phyloP scores from a whole-genome alignment of 2,888 invertebrate species.

The Phalangium opilio region DNA sequence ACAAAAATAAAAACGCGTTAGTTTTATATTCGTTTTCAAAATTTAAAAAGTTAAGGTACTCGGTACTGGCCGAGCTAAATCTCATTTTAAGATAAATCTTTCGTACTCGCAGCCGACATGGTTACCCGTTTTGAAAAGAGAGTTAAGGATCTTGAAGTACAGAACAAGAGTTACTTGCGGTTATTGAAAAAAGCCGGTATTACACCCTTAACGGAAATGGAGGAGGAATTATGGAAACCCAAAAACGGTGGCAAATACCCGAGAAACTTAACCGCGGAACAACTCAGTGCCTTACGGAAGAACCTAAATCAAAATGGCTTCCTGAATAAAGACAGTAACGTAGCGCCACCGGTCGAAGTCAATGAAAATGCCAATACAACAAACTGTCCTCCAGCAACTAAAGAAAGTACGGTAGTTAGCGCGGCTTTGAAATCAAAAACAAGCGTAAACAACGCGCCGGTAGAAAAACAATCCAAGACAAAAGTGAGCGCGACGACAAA shows the following conservation, averaged over 20 bases:
- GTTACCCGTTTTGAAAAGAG: conserved; percentile 24
- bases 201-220: conserved; percentile 9
- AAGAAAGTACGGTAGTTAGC: neutral
- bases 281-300: conserved; percentile 6
- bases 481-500: too few species aligned
- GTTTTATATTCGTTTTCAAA: too few species aligned
- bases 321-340: neutral
- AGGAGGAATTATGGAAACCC: conserved; percentile 12
- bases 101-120: conserved; percentile 24
- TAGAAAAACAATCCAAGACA: too few species aligned
- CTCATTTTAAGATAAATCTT: too few species aligned
- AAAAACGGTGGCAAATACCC: conserved; percentile 14
- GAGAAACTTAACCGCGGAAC: conserved; percentile 9
- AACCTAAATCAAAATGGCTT: neutral
- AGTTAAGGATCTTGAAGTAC: conserved; percentile 23
- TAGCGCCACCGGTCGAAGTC: neutral
- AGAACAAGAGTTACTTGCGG: conserved; percentile 25
- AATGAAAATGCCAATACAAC: neutral
- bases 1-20: too few species aligned
- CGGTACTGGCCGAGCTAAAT: too few species aligned
- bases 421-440: neutral
- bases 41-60: too few species aligned
- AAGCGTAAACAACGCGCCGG: too few species aligned
- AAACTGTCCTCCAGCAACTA: neutral
- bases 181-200: conserved; percentile 26